These are phyloP conservation scores for Andricus curvator DNA, from an alignment of 2,888 invertebrate genomes.

Conservation along the genomic window DNA sequence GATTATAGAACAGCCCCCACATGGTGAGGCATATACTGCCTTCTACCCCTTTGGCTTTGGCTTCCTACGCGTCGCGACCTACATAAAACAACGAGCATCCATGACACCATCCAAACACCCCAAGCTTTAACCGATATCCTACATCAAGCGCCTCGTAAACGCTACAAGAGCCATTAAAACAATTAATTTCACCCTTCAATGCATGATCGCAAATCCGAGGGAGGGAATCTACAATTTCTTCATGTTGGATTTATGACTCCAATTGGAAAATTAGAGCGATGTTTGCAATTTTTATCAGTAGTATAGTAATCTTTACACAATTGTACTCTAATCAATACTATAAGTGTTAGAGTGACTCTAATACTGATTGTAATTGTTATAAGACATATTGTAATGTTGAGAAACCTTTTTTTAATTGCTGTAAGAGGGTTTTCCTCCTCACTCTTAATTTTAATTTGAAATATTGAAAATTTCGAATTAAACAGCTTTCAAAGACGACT, in stretches of 20 bases:
- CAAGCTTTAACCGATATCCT: conserved; percentile 48
- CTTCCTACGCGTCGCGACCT: conserved; percentile 42
- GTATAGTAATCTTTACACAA: no score
- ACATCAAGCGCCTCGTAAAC: conserved; percentile 53
- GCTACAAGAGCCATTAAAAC: conserved; percentile 60
- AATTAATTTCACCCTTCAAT: conserved; percentile 61
- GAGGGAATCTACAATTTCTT: conserved; percentile 10
- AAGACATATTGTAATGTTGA: not conserved
- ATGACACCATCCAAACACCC: conserved; percentile 53
- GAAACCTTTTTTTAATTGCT: no score
- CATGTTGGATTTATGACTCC: not conserved
- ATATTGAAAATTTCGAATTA: no score
- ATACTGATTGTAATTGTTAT: not conserved
- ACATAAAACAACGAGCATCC: conserved; percentile 59
- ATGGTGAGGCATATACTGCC: conserved; percentile 54
- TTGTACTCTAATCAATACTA: no score
- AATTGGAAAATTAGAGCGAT: not conserved
- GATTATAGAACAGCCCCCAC: conserved; percentile 41
- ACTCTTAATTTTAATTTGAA: no score
- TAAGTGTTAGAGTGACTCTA: no score
- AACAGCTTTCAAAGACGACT: no score
- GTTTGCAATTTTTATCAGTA: no score
- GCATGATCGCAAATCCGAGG: conserved; percentile 20
- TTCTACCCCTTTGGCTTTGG: conserved; percentile 56
- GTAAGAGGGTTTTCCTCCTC: no score